Evolutionary conservation across 2,797 vertebrate genomes (phyloP).

Genomic region (Uromys caudimaculatus): DNA sequence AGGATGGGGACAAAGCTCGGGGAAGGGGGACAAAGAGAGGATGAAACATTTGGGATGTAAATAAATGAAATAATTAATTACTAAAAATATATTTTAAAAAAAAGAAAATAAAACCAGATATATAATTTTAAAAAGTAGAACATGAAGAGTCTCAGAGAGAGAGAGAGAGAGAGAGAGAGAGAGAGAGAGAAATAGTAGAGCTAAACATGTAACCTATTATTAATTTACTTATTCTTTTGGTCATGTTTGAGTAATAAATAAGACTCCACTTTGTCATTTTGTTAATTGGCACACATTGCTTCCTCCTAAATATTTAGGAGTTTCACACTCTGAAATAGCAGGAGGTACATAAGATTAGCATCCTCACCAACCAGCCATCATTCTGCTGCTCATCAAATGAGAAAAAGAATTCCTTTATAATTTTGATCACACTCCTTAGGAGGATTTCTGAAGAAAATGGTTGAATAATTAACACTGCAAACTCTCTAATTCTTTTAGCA

Average conservation of each 20-base stretch:
- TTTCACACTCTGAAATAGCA: slow-evolving; percentile 31
- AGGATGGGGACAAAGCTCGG: neutral
- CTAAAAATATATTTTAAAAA: neutral
- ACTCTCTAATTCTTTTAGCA: slow-evolving; percentile 75
- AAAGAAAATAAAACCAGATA: neutral
- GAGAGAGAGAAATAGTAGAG: neutral
- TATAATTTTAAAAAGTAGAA: neutral
- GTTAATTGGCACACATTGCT: neutral
- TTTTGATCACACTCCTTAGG: slow-evolving; percentile 69
- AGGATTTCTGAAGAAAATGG: slow-evolving; percentile 72
- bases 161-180: neutral
- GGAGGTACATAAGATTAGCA: slow-evolving; percentile 28
- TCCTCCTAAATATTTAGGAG: slow-evolving; percentile 46
- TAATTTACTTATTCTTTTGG: neutral
- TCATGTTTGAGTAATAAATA: neutral
- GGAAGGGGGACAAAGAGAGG: neutral
- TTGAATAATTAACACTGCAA: slow-evolving; percentile 75
- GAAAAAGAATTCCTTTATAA: slow-evolving; percentile 56
- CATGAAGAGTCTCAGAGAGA: neutral
- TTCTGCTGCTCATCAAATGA: slow-evolving; percentile 31
- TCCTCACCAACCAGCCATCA: slow-evolving; percentile 20
- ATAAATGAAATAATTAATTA: neutral
- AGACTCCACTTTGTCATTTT: neutral
- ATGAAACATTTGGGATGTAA: neutral
- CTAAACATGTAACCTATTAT: neutral